These are phyloP conservation scores for Epistrophe eligans DNA, from an alignment of 2,888 invertebrate genomes.

Conservation along the genomic window DNA sequence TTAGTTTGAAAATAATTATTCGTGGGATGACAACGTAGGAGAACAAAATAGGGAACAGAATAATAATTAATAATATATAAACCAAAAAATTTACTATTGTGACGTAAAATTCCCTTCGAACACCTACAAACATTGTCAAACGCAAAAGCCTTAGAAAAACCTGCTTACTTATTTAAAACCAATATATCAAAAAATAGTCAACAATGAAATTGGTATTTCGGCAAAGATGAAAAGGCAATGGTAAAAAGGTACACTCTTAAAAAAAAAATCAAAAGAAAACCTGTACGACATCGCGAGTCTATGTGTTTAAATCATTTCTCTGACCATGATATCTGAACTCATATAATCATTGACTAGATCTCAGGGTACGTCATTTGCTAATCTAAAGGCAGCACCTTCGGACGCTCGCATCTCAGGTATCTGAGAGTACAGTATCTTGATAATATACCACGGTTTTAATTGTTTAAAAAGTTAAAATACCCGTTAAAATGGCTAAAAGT, in stretches of 20 bases:
- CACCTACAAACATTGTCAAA: neutral
- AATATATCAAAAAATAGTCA: neutral
- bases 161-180: neutral
- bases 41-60: no score
- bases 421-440: neutral
- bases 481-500: slow-evolving; percentile 48
- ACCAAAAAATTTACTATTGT: neutral
- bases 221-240: neutral
- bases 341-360: slow-evolving; percentile 39
- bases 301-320: neutral
- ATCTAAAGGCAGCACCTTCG: slow-evolving; percentile 31
- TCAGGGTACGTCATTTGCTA: slow-evolving; percentile 48
- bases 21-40: no score
- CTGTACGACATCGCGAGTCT: slow-evolving; percentile 13
- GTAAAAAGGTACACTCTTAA: neutral
- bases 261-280: slow-evolving; percentile 16
- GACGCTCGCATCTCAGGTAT: slow-evolving; percentile 14
- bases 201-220: neutral
- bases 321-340: slow-evolving; percentile 26
- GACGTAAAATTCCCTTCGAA: neutral
- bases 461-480: slow-evolving; percentile 3
- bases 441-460: neutral
- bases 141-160: neutral
- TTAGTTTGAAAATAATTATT: no score
- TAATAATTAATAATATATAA: no score